Conservation (phyloP, 2,797 vertebrate genomes). For the Pangasius sanitwongsei region DNA sequence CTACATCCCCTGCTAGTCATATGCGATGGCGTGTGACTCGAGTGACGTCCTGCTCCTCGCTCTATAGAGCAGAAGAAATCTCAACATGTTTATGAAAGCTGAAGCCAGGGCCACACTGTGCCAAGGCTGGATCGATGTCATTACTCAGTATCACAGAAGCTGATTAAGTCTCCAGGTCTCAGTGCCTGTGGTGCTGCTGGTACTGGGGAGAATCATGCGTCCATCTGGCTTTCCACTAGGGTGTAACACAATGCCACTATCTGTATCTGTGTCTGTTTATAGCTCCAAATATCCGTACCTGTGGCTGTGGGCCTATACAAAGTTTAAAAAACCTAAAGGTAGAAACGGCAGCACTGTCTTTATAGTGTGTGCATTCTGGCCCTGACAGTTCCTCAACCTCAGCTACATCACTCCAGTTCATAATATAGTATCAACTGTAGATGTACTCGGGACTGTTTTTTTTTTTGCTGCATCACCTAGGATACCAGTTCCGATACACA, state of each 20-base stretch:
- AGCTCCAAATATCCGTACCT: background rate
- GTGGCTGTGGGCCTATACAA: background rate
- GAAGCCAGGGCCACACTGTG: conserved; percentile 62
- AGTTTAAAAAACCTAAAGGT: background rate
- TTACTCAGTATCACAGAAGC: conserved; percentile 60
- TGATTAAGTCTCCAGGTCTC: conserved; percentile 61
- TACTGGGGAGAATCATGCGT: conserved; percentile 17
- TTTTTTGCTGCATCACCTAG: background rate
- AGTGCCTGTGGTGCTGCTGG: conserved; percentile 30
- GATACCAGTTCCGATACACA: background rate
- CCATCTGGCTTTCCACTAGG: conserved; percentile 15
- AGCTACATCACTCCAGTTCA: background rate
- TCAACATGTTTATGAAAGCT: conserved; percentile 52
- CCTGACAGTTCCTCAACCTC: background rate
- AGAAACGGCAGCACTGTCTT: background rate
- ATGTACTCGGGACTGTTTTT: background rate
- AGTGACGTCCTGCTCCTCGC: background rate
- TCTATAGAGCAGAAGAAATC: conserved; percentile 37
- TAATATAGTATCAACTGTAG: background rate
- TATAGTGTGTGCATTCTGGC: background rate
- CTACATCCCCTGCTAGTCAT: conserved; percentile 22
- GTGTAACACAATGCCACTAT: background rate
- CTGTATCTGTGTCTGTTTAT: background rate
- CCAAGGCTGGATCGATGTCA: conserved; percentile 64
- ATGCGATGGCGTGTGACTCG: conserved; percentile 12